Evolutionary conservation across 2,888 invertebrate genomes (phyloP).

Genomic region (Ormyrus nitidulus): DNA sequence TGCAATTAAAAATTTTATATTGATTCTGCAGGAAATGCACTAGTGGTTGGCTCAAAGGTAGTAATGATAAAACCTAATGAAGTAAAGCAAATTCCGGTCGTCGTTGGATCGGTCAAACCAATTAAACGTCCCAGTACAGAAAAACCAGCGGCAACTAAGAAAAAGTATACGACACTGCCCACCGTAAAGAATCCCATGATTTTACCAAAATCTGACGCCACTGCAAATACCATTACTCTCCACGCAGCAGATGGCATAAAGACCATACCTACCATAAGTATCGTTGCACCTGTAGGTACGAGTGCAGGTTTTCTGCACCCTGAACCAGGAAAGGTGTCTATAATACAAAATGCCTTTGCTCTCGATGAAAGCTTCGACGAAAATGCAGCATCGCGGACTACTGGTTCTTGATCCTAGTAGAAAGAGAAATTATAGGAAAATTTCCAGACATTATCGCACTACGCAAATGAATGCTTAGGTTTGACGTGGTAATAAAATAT

Average conservation of each 20-base stretch:
- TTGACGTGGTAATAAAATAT: neutral
- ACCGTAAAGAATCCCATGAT: constrained; percentile 64
- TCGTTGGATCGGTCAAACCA: constrained; percentile 48
- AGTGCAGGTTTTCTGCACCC: constrained; percentile 11
- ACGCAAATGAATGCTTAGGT: constrained; percentile 16
- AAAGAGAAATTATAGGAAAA: neutral
- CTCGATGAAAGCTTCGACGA: constrained; percentile 48
- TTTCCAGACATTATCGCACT: neutral
- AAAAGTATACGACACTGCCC: constrained; percentile 55
- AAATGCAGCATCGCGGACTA: constrained; percentile 64
- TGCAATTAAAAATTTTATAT: no score
- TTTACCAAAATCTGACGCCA: constrained; percentile 61
- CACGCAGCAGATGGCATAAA: constrained; percentile 59
- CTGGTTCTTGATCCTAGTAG: constrained; percentile 61
- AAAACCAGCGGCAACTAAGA: constrained; percentile 60
- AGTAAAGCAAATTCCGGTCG: constrained; percentile 53
- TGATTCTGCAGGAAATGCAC: constrained; percentile 61
- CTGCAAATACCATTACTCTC: constrained; percentile 40
- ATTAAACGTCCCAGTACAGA: constrained; percentile 51
- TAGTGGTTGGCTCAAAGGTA: constrained; percentile 63
- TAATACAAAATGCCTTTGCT: constrained; percentile 10
- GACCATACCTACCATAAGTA: constrained; percentile 63
- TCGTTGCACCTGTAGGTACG: constrained; percentile 52
- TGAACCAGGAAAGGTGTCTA: constrained; percentile 35
- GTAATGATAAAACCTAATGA: constrained; percentile 62